phyloP scores from a whole-genome alignment of 2,888 invertebrate genomes.

The Cantharis flavilabris region DNA sequence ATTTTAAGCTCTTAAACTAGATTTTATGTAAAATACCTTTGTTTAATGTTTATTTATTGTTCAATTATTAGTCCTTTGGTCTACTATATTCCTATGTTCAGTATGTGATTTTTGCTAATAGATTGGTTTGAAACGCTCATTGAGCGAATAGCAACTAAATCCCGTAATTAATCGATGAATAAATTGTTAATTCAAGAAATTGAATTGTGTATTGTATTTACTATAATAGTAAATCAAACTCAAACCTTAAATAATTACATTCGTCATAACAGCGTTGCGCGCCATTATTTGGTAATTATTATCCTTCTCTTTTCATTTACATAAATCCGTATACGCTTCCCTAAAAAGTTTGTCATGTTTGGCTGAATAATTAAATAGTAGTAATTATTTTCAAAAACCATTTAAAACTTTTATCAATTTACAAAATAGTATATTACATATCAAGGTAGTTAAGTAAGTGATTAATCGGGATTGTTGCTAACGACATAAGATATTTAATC shows the following conservation, averaged over 20 bases:
- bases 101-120: neutral
- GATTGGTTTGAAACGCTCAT: neutral
- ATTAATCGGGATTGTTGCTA: too few species aligned
- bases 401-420: too few species aligned
- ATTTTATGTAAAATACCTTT: neutral
- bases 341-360: neutral
- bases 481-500: too few species aligned
- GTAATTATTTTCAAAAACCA: too few species aligned
- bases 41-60: neutral
- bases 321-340: neutral
- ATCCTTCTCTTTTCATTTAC: neutral
- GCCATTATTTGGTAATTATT: neutral
- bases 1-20: neutral
- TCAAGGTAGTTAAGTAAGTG: too few species aligned
- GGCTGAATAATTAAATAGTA: neutral
- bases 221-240: neutral
- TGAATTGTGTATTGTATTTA: too few species aligned
- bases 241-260: neutral
- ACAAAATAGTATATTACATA: too few species aligned
- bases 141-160: neutral
- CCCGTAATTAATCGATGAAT: neutral
- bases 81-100: neutral
- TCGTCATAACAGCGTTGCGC: neutral
- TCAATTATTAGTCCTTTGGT: too few species aligned
- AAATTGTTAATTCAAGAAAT: too few species aligned